Evolutionary conservation across 2,797 vertebrate species (phyloP).

Genomic region (Microcaecilia unicolor): DNA sequence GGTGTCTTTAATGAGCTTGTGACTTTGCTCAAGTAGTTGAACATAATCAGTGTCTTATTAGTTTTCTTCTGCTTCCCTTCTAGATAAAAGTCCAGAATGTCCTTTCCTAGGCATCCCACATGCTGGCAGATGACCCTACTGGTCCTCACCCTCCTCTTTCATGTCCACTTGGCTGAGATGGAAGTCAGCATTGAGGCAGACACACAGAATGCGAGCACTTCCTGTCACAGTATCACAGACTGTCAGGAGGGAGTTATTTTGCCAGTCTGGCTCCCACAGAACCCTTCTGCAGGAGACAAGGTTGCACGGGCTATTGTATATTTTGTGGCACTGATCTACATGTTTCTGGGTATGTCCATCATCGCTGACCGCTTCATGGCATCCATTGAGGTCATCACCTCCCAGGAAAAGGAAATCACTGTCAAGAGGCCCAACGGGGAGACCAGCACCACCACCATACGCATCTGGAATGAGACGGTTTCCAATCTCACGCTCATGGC

Average conservation of each 20-base stretch:
- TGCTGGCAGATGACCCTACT: not conserved
- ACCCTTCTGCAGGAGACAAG: constrained; percentile 72
- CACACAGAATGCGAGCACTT: not conserved
- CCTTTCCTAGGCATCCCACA: no score
- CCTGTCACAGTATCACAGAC: not conserved
- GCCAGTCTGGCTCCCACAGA: constrained; percentile 72
- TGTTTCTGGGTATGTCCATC: constrained; percentile 81
- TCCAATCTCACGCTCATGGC: constrained; percentile 78
- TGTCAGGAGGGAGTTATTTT: constrained; percentile 68
- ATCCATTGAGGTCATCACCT: constrained; percentile 78
- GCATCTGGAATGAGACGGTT: constrained; percentile 77
- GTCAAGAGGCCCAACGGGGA: constrained; percentile 67
- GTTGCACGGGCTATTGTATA: constrained; percentile 75
- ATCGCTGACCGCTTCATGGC: constrained; percentile 80
- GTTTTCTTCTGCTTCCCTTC: no score
- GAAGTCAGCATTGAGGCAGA: not conserved
- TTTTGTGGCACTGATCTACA: constrained; percentile 72
- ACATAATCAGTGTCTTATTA: no score
- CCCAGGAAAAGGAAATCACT: constrained; percentile 73
- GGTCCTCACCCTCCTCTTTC: no score
- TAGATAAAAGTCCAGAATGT: no score
- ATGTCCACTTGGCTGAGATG: not conserved
- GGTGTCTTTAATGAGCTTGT: no score
- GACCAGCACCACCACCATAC: constrained; percentile 65
- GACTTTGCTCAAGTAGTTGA: no score